Evolutionary conservation across 2,113 vertebrate species (phyloP).

Genomic region (Hemicordylus capensis): DNA sequence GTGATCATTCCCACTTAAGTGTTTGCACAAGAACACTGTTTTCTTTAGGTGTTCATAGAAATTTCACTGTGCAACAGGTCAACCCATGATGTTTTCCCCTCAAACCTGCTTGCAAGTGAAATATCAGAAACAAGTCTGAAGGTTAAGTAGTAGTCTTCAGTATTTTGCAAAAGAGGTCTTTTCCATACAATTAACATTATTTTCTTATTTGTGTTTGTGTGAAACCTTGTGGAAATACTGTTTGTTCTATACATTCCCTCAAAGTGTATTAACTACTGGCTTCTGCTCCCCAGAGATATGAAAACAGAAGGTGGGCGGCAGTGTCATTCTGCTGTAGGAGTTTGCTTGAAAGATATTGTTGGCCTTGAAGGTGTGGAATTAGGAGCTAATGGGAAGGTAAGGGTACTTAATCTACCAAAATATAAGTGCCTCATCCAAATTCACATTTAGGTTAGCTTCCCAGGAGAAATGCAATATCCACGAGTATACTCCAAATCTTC

Average conservation of each 20-base stretch:
- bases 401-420: conserved; percentile 31
- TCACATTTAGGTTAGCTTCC: neutral
- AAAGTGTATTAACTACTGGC: conserved; percentile 36
- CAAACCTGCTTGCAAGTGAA: neutral
- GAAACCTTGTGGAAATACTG: too few species aligned
- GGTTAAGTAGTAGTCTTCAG: neutral
- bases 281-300: conserved; percentile 84
- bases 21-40: too few species aligned
- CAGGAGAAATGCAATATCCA: neutral
- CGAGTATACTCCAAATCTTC: neutral
- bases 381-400: conserved; percentile 97
- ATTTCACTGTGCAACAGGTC: too few species aligned
- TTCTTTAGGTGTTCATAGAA: too few species aligned
- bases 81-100: too few species aligned
- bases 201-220: neutral
- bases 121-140: neutral
- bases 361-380: conserved; percentile 97
- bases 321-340: conserved; percentile 87
- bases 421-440: neutral
- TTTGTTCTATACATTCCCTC: too few species aligned
- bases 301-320: conserved; percentile 92
- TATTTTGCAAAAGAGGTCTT: neutral
- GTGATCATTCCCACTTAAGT: too few species aligned
- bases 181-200: neutral
- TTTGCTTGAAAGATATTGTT: conserved; percentile 93